These are phyloP conservation scores for Scarus forsteni DNA, from an alignment of 2,797 vertebrate species.

Conservation along the genomic window DNA sequence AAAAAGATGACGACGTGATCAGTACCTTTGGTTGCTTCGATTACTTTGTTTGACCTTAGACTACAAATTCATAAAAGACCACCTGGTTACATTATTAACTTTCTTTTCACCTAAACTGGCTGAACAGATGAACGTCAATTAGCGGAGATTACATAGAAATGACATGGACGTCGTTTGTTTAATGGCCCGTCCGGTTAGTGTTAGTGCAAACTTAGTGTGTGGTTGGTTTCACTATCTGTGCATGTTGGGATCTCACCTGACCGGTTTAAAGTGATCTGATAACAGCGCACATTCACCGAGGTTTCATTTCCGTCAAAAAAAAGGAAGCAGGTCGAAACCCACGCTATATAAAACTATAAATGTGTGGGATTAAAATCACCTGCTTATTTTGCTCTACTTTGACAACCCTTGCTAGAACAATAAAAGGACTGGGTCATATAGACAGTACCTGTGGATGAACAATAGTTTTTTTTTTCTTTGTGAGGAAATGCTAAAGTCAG, in stretches of 20 bases:
- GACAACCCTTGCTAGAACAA: neutral
- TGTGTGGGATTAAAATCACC: too few relatives aligned
- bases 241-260: slow-evolving; percentile 70
- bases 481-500: too few relatives aligned
- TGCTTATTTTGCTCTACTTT: neutral
- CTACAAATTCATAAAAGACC: too few relatives aligned
- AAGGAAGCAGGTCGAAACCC: slow-evolving; percentile 38
- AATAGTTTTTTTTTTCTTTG: too few relatives aligned
- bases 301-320: slow-evolving; percentile 61
- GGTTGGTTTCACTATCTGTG: slow-evolving; percentile 19
- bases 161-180: fast-evolving
- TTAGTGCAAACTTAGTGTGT: slow-evolving; percentile 3
- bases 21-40: too few relatives aligned
- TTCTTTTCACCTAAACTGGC: too few relatives aligned
- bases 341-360: neutral
- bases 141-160: fast-evolving
- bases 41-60: too few relatives aligned
- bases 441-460: too few relatives aligned
- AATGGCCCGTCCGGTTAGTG: slow-evolving; percentile 49
- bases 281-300: slow-evolving; percentile 28
- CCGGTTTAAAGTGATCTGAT: slow-evolving; percentile 70
- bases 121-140: too few relatives aligned
- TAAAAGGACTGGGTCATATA: too few relatives aligned
- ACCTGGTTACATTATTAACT: too few relatives aligned
- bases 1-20: too few relatives aligned